Evolutionary conservation across 2,888 invertebrate species (phyloP), one percentile per base, ranked within the genome.

Genomic region (Dioctria rufipes): DNA sequence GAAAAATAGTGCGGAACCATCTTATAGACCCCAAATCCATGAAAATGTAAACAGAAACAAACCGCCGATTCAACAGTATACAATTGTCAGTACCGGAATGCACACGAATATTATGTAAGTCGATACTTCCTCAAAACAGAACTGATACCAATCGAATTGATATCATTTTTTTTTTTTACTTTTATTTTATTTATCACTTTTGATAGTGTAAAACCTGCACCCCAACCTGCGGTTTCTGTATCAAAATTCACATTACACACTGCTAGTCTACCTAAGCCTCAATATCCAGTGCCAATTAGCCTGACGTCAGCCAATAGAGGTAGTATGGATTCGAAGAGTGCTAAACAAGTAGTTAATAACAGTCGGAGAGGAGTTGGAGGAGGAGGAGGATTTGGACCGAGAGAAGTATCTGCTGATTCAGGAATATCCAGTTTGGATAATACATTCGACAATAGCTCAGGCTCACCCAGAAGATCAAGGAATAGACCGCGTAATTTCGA

Each of bases 191-290:
- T 39, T 65, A 25, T 25, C 25, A 58, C 25, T 51, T 80, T 67
- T 54, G 78, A 8, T 87, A 90, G 84, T 85, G 89, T 83, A 80
- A 89, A 85, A 82, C 88, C 85, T 86, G 91, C 86, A 83, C 87
- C 88, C 81, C 86, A 86, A 85, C 88, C 84, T 85, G 90, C 81
- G 86, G 90, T 80, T 87, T 90, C 84, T 87, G 91, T 86, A 88
- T 84, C 84, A 43, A 94, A 93, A 87, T 93, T 91, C 84, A 93
- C 93, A 3, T 86, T 93, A 77, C 93, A 93, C 84, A 93, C 94
- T 46, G 93, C 93, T 80, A 94, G 94, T 86, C 89, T 95, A 84
- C 95, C 95, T 0, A 90, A 92, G 81, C 95, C 95, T 0, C 95
- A 95, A 88, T 93, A 92, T 85, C 92, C 93, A 37, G 90, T 91